Evolutionary conservation across 2,113 vertebrate species (phyloP).

Genomic region (Equus przewalskii): DNA sequence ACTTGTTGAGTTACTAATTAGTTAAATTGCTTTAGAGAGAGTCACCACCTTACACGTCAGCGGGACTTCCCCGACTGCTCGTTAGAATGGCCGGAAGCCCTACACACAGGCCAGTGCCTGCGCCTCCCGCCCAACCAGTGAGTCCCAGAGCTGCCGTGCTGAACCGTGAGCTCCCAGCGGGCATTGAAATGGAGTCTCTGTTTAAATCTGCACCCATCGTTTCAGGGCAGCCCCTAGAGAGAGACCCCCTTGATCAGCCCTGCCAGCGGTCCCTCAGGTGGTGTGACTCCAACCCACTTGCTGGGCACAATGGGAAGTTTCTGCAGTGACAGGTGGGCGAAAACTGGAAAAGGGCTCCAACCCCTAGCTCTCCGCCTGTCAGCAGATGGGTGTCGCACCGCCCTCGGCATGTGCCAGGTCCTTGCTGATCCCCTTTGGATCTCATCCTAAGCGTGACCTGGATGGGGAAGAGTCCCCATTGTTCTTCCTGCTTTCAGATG

Average conservation of each 20-base stretch:
- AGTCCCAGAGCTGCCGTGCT: background rate
- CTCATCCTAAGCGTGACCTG: background rate
- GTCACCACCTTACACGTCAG: too few relatives aligned
- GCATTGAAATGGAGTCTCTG: background rate
- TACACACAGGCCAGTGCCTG: fast-evolving
- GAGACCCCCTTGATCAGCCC: background rate
- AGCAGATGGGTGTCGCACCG: too few relatives aligned
- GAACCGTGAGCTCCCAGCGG: fast-evolving
- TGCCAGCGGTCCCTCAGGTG: background rate
- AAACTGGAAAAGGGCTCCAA: fast-evolving
- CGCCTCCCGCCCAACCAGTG: fast-evolving
- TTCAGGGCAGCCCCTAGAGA: background rate
- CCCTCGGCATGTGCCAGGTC: background rate
- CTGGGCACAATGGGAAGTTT: background rate
- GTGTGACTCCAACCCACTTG: fast-evolving
- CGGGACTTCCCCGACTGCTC: background rate
- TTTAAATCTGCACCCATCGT: fast-evolving
- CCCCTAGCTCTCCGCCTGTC: background rate
- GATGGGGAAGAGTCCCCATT: background rate
- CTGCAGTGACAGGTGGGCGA: background rate
- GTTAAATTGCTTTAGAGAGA: too few relatives aligned
- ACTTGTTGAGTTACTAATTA: background rate
- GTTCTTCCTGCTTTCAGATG: background rate
- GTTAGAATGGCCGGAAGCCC: background rate
- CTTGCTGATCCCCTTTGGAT: background rate